Base-by-base conservation (phyloP, 1,140 invertebrate species). In the Nylanderia fulva region DNA sequence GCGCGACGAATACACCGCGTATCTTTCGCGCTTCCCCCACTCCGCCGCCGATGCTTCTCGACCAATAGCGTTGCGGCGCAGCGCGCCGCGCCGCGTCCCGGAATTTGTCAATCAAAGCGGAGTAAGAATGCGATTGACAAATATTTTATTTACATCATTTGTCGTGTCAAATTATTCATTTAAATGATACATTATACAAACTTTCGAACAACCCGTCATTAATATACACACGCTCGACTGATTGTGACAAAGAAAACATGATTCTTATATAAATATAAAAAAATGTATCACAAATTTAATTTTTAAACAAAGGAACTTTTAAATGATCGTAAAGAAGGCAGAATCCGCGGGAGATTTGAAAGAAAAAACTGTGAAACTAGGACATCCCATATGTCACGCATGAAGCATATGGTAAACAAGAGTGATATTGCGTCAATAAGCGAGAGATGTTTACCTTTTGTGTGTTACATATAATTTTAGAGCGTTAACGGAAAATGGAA, bases 1-100 rank as follows among this genome's bases (percentile, higher is more conserved):
- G 85, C 77, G 83, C 85, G 84, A 85, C 66, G 80, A 90, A 85
- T 79, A 75, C 63, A 39, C 71, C n/a, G 45, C 74, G 79, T 86
- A 71, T 72, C 88, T 88, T 66, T 58, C 72, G 77, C 68, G n/a
- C 7, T 58, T 15, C 60, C 87, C 88, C 74, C n/a, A n/a, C n/a
- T 39, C 85, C 48, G 66, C 64, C 61, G 39, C 60, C 42, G 27
- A 52, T n/a, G 27, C 75, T 24, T 15, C 39, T 29, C 8, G 33
- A 0, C 45, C n/a, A 1, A 15, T 6, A 0, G 8, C 24, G 6
- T 15, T 21, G 11, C 36, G n/a, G 1, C 24, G 42, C 54, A 5
- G 9, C 48, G 33, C 60, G 42, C 39, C 21, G 39, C 33, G 54
- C 3, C 29, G 29, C 29, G 29, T 33, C 29, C 74, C 3, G 33